Conservation (phyloP, 2,888 invertebrate genomes). For the Athrips mouffetella region DNA sequence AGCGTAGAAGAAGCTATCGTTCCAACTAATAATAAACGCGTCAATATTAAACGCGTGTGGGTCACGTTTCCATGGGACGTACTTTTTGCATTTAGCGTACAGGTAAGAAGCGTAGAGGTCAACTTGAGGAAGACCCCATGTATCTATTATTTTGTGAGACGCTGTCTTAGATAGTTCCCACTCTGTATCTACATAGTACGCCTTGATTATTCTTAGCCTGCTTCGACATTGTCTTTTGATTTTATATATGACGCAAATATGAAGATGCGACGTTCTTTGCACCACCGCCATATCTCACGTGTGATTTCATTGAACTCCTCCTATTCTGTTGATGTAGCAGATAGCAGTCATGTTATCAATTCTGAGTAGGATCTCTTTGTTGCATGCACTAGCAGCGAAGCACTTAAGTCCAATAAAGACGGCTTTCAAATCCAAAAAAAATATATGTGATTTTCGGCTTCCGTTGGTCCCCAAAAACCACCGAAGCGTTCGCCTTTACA, state of each 20-base stretch:
- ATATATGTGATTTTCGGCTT: slow-evolving; percentile 9
- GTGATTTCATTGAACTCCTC: slow-evolving; percentile 6
- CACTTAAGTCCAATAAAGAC: slow-evolving; percentile 18
- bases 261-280: slow-evolving; percentile 5
- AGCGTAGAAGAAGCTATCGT: slow-evolving; percentile 8
- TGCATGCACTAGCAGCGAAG: slow-evolving; percentile 11
- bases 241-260: slow-evolving; percentile 14
- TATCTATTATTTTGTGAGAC: neutral
- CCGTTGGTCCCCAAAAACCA: slow-evolving; percentile 12
- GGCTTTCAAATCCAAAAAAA: slow-evolving; percentile 16
- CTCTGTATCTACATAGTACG: slow-evolving; percentile 9
- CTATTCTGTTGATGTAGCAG: slow-evolving; percentile 15
- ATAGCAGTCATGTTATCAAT: slow-evolving; percentile 20
- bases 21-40: neutral
- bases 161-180: neutral
- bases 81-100: neutral
- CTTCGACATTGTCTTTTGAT: slow-evolving; percentile 12
- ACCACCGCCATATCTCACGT: slow-evolving; percentile 10
- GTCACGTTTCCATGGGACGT: neutral
- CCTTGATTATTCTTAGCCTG: slow-evolving; percentile 8
- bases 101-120: neutral
- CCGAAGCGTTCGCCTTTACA: slow-evolving; percentile 11
- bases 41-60: slow-evolving; percentile 4
- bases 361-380: slow-evolving; percentile 17
- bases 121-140: neutral